Evolutionary conservation across 2,113 vertebrate species (phyloP), one percentile per base, ranked within the genome.

Genomic region (Dasyurus viverrinus): DNA sequence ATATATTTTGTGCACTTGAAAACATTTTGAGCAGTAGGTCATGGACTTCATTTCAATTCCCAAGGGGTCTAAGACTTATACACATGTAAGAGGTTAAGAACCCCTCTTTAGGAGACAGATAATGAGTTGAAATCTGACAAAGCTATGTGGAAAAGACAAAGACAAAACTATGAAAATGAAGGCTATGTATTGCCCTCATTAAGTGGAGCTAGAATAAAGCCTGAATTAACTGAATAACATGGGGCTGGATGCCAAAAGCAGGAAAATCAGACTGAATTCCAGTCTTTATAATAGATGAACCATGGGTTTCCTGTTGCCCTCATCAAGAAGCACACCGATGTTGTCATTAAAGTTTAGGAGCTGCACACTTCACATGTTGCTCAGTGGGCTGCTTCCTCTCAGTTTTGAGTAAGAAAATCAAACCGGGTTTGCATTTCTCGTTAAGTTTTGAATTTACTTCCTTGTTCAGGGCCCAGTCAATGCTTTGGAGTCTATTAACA

Each of bases 301-400:
- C 93, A 60, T 98, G 14, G 30, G 98, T 97, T 98, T 96, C 89
- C 97, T 94, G 96, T 96, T 96, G 95, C 96, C 97, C 96, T 98
- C 97, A 97, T 98, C 96, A 97, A 98, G 97, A 94, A 98, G 97
- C 97, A 97, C 97, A 97, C 96, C 98, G 97, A 98, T 98, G 97
- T 54, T 98, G 97, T 97, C 94, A 16, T 98, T 98, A 98, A 97
- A 97, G 97, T 96, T 94, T 97, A 98, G 96, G 98, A 97, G 97
- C 96, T 98, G 89, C 92, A 96, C 93, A 96, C 97, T 98, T 97
- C 94, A 96, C 93, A 96, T 96, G 96, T 96, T 94, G 94, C 90
- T 42, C 7, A 0, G 89, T 94, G 89, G 57, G 93, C 54, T 96
- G 92, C 96, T 97, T 98, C 97, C 46, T 96, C 92, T 97, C 53